Evolutionary conservation across 2,888 invertebrate species (phyloP).

Genomic region (Blomia tropicalis): DNA sequence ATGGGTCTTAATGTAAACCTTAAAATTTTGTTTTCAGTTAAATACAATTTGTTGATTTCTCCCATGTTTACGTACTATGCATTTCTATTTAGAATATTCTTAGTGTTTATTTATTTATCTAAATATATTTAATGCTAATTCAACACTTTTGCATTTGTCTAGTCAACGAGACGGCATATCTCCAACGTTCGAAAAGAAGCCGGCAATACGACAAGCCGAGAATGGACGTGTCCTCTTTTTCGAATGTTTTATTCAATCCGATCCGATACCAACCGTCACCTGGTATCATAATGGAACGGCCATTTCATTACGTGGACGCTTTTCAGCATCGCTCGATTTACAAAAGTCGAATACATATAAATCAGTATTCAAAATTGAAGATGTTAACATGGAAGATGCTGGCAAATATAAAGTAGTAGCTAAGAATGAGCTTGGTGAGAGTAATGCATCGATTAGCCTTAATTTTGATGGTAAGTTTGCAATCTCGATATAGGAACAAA

Average conservation of each 20-base stretch:
- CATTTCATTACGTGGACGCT: conserved; percentile 54
- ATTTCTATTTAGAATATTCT: no score
- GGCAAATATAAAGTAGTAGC: conserved; percentile 92
- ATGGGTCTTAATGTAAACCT: no score
- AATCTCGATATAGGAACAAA: not conserved
- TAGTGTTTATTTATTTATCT: not conserved
- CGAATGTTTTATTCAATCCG: conserved; percentile 76
- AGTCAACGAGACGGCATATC: conserved; percentile 95
- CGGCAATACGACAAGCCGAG: conserved; percentile 89
- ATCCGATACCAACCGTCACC: conserved; percentile 67
- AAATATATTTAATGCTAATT: no score
- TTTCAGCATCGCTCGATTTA: conserved; percentile 49
- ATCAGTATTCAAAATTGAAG: conserved; percentile 77
- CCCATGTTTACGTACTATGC: no score
- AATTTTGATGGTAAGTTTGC: conserved; percentile 84
- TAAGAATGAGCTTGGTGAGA: conserved; percentile 93
- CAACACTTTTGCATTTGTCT: conserved; percentile 28
- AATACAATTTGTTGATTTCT: no score
- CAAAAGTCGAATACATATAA: conserved; percentile 45
- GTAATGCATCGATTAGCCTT: conserved; percentile 87
- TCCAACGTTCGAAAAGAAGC: conserved; percentile 93
- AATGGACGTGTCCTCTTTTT: conserved; percentile 70
- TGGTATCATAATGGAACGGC: conserved; percentile 76
- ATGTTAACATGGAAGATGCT: conserved; percentile 89
- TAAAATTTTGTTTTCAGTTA: no score